Conservation (phyloP, 2,113 vertebrate species). For the Chrysemys picta region DNA sequence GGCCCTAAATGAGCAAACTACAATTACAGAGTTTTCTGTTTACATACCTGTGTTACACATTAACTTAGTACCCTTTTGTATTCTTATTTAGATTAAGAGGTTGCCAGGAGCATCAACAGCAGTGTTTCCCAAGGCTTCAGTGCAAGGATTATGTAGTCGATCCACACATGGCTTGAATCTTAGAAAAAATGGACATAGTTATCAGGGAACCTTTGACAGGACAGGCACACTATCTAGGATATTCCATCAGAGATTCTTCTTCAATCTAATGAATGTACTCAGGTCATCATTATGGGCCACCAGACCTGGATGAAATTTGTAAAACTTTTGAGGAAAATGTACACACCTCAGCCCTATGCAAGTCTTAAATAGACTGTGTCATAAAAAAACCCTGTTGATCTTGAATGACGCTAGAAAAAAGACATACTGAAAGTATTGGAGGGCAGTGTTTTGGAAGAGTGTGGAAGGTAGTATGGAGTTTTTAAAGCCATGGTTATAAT, state of each 20-base stretch:
- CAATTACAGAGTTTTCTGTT: slow-evolving; percentile 59
- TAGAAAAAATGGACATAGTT: slow-evolving; percentile 43
- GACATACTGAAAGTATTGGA: neutral
- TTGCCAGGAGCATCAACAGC: slow-evolving; percentile 70
- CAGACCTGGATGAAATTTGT: rapidly evolving
- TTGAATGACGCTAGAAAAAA: neutral
- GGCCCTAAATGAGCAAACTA: slow-evolving; percentile 69
- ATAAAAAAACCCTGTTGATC: neutral
- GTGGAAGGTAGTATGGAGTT: neutral
- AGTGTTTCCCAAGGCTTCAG: slow-evolving; percentile 59
- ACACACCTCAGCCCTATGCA: neutral
- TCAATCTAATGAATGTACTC: slow-evolving; percentile 8
- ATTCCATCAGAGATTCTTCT: slow-evolving; percentile 25
- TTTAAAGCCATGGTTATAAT: neutral
- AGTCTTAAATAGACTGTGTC: neutral
- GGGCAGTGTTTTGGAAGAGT: neutral
- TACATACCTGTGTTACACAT: slow-evolving; percentile 69
- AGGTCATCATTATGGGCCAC: slow-evolving; percentile 16
- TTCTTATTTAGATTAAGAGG: slow-evolving; percentile 68
- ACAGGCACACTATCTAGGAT: neutral
- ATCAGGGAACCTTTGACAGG: slow-evolving; percentile 56
- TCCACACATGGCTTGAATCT: slow-evolving; percentile 57
- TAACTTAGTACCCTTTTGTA: slow-evolving; percentile 65
- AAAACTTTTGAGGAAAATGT: neutral
- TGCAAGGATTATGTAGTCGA: slow-evolving; percentile 53